A percentile compares a stretch with the other conserved stretches of the same genome.
phyloP scores from a whole-genome alignment of 2,113 vertebrate genomes.

The Spermophilus dauricus region DNA sequence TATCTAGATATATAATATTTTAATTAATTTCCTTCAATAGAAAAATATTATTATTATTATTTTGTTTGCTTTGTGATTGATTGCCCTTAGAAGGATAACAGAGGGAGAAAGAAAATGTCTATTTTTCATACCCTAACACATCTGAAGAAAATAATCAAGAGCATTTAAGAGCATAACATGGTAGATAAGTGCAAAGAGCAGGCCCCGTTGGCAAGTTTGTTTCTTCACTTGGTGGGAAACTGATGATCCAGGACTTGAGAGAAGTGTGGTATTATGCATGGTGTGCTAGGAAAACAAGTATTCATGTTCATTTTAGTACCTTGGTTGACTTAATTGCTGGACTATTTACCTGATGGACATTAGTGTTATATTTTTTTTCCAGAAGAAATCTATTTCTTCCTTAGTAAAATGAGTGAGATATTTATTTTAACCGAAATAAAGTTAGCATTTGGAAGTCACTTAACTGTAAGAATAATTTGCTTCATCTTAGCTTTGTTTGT shows the following conservation, averaged over 20 bases:
- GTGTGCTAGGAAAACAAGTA: not conserved
- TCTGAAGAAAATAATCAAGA: not conserved
- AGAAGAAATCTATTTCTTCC: not conserved
- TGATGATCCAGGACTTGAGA: not conserved
- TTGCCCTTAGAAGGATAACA: not conserved
- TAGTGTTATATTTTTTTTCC: not conserved
- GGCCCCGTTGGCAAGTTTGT: conserved; percentile 18
- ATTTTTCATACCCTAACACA: not conserved
- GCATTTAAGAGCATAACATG: conserved; percentile 65
- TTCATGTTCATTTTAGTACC: conserved; percentile 28
- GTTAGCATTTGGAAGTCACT: conserved; percentile 54
- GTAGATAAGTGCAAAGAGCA: conserved; percentile 60
- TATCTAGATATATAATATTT: not conserved
- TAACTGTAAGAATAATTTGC: conserved; percentile 24
- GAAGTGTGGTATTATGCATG: not conserved
- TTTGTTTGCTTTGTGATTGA: not conserved
- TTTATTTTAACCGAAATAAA: conserved; percentile 43
- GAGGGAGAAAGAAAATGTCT: not conserved
- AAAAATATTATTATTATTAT: not conserved
- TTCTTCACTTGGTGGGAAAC: not conserved
- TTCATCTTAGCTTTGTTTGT: conserved; percentile 17
- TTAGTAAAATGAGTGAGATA: conserved; percentile 59
- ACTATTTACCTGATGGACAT: not conserved
- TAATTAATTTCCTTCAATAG: not conserved
- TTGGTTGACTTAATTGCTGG: not conserved